A percentile compares a stretch with the other conserved stretches of the same genome.
phyloP scores from a whole-genome alignment of 1,140 invertebrate species.

The Copidosoma floridanum region DNA sequence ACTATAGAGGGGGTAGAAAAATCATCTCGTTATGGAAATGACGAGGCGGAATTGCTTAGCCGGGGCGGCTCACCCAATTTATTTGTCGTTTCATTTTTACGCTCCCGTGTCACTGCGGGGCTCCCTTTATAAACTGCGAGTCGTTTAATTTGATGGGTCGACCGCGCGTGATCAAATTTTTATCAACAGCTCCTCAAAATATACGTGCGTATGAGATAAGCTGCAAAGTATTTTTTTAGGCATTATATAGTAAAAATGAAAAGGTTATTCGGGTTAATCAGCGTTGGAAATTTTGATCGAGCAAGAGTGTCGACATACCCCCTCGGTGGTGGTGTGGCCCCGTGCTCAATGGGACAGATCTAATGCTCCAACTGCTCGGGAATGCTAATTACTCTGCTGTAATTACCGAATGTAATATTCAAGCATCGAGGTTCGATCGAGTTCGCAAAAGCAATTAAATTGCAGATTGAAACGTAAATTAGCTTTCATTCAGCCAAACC shows the following conservation, averaged over 20 bases:
- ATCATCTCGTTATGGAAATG: slow-evolving; percentile 30
- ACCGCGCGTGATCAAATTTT: too few relatives aligned
- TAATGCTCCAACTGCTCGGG: background rate
- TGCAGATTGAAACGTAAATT: background rate
- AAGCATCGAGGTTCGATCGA: slow-evolving; percentile 1
- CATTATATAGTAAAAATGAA: too few relatives aligned
- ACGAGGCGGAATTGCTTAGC: slow-evolving; percentile 15
- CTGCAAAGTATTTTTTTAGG: too few relatives aligned
- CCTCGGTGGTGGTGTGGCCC: background rate
- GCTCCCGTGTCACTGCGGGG: background rate
- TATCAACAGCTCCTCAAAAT: too few relatives aligned
- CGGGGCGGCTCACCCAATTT: background rate
- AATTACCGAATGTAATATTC: slow-evolving; percentile 15
- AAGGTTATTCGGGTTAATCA: too few relatives aligned
- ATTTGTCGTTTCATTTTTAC: slow-evolving; percentile 5
- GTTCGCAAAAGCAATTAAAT: background rate
- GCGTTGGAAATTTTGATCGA: background rate
- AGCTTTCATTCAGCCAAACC: background rate
- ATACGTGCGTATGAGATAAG: too few relatives aligned
- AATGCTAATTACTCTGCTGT: slow-evolving; percentile 14
- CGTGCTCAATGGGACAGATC: slow-evolving; percentile 11
- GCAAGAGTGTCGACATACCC: background rate
- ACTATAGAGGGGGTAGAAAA: too few relatives aligned
- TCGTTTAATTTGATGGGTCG: too few relatives aligned
- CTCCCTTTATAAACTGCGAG: too few relatives aligned